phyloP scores from a whole-genome alignment of 2,888 invertebrate species.

The Petrolisthes cinctipes region DNA sequence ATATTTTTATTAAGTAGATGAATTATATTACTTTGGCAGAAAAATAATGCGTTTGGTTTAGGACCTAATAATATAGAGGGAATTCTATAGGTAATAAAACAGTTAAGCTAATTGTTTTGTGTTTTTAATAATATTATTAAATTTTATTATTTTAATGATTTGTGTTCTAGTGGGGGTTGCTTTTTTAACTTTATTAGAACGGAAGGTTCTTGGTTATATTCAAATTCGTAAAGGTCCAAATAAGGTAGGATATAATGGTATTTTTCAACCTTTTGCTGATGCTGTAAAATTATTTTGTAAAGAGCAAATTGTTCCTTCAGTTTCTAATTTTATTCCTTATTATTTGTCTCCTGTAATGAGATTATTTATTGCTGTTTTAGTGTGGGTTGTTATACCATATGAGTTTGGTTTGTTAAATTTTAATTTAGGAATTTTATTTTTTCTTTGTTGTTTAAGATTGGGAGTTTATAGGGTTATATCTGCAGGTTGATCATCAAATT shows the following conservation, averaged over 20 bases:
- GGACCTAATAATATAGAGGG: slow-evolving; percentile 76
- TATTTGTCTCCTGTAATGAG: slow-evolving; percentile 76
- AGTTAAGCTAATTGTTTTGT: slow-evolving; percentile 67
- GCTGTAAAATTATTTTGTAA: slow-evolving; percentile 80
- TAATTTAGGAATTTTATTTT: slow-evolving; percentile 72
- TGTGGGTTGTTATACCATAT: slow-evolving; percentile 70
- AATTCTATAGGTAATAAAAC: slow-evolving; percentile 66
- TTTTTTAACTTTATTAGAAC: slow-evolving; percentile 81
- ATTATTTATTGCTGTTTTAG: slow-evolving; percentile 72
- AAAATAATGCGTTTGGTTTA: slow-evolving; percentile 78
- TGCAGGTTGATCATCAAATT: slow-evolving; percentile 80
- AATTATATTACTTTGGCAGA: slow-evolving; percentile 75
- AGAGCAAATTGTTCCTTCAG: slow-evolving; percentile 74
- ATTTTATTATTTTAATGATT: slow-evolving; percentile 72
- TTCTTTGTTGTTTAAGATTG: slow-evolving; percentile 72
- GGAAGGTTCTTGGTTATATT: slow-evolving; percentile 80
- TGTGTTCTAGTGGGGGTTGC: slow-evolving; percentile 77
- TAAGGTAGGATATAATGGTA: slow-evolving; percentile 77
- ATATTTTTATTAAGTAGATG: slow-evolving; percentile 72
- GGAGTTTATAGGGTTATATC: slow-evolving; percentile 78
- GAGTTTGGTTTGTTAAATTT: slow-evolving; percentile 70
- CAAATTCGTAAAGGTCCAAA: slow-evolving; percentile 82
- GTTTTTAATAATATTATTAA: slow-evolving; percentile 70
- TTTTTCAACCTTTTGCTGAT: slow-evolving; percentile 81
- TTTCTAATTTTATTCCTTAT: slow-evolving; percentile 77